A percentile compares a stretch with the other conserved stretches of the same genome.
Conservation (phyloP, 2,113 vertebrate species). For the Emydura subglobosa region DNA sequence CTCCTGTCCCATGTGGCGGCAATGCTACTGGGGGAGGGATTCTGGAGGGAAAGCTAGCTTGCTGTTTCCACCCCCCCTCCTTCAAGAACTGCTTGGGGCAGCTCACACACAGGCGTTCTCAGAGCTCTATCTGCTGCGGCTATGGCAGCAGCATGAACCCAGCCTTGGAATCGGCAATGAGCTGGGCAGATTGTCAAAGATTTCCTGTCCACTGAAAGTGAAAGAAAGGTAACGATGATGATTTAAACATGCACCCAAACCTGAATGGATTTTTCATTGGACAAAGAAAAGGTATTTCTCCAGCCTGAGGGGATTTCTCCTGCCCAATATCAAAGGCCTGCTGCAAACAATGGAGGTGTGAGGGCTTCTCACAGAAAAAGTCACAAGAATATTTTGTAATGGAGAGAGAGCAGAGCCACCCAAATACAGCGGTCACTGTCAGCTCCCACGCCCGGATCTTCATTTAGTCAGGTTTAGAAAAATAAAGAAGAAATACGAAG, state of each 20-base stretch:
- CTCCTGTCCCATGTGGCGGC: neutral
- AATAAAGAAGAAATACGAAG: constrained; percentile 5
- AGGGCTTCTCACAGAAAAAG: neutral
- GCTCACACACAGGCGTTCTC: neutral
- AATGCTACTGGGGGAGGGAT: neutral
- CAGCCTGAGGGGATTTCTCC: neutral
- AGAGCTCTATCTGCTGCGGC: neutral
- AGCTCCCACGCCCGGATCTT: accelerated
- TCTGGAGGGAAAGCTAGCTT: neutral
- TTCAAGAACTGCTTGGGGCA: constrained; percentile 21
- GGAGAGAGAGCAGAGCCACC: neutral
- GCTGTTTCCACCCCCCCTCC: neutral
- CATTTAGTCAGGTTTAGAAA: neutral
- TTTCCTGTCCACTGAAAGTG: constrained; percentile 1
- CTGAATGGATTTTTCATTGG: constrained; percentile 32
- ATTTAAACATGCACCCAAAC: neutral
- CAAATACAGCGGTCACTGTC: neutral
- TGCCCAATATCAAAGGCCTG: neutral
- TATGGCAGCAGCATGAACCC: constrained; percentile 32
- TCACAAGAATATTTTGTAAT: neutral
- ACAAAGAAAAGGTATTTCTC: neutral
- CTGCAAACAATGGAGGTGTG: neutral
- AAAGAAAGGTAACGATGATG: constrained; percentile 25
- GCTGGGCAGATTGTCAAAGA: constrained; percentile 1
- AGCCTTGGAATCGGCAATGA: neutral